Evolutionary conservation across 2,113 vertebrate genomes (phyloP).

Genomic region (Lycocorax pyrrhopterus): DNA sequence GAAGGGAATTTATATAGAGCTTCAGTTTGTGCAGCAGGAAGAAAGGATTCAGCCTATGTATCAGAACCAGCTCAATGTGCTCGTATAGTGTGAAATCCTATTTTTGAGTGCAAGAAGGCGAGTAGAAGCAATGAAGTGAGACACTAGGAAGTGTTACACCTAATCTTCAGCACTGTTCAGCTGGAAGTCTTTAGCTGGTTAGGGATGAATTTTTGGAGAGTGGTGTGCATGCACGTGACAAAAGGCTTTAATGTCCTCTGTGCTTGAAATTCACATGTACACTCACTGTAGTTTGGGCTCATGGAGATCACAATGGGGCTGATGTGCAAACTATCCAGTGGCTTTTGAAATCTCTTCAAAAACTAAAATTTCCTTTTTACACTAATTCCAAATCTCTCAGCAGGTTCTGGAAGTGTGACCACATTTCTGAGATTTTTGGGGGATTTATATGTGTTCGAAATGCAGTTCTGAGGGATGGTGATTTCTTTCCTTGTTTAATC

Average conservation of each 20-base stretch:
- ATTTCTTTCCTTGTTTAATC: not conserved
- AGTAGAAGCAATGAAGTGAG: not conserved
- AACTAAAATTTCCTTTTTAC: not conserved
- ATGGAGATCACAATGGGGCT: not conserved
- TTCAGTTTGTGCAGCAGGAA: not conserved
- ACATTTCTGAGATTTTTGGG: accelerated
- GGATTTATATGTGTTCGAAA: not conserved
- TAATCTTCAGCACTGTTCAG: not conserved
- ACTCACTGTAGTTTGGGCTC: not conserved
- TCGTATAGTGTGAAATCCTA: not conserved
- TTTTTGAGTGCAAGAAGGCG: not conserved
- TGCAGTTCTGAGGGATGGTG: not conserved
- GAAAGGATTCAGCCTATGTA: not conserved
- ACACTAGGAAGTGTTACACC: not conserved
- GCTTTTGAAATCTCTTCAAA: not conserved
- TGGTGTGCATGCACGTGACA: not conserved
- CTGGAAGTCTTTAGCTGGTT: not conserved
- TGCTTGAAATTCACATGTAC: not conserved
- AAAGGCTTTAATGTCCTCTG: not conserved
- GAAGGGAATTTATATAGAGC: not conserved
- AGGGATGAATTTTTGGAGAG: not conserved
- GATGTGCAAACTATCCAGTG: not conserved
- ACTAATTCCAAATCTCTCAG: not conserved
- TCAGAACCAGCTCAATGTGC: not conserved
- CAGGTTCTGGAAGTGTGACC: not conserved